Evolutionary conservation across 1,140 invertebrate species (phyloP).

Genomic region (Platyura marginata): DNA sequence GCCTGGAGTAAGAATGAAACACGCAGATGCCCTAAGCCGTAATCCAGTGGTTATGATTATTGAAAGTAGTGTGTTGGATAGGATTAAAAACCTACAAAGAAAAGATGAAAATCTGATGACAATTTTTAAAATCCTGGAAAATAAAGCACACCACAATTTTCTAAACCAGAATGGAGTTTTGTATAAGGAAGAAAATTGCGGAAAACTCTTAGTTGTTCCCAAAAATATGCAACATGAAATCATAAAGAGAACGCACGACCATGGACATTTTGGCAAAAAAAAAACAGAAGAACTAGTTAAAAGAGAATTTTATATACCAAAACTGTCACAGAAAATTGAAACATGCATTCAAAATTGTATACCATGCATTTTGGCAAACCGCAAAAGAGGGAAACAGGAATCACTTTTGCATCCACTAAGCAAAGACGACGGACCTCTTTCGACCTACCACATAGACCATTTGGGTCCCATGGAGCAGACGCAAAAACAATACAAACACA

Average conservation of each 20-base stretch:
- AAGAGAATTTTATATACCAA: conserved; percentile 21
- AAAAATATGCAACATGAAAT: conserved; percentile 13
- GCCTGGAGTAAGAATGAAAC: conserved; percentile 9
- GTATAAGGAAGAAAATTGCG: conserved; percentile 7
- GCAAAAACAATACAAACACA: background rate
- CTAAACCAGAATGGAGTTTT: conserved; percentile 10
- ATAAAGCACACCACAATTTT: conserved; percentile 10
- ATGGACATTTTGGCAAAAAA: conserved; percentile 18
- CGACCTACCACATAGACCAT: conserved; percentile 13
- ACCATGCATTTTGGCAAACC: conserved; percentile 11
- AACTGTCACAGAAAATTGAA: conserved; percentile 15
- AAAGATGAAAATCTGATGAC: conserved; percentile 4
- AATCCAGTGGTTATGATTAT: conserved; percentile 5
- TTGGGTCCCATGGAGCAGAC: conserved; percentile 10
- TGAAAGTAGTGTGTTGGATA: background rate
- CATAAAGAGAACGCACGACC: conserved; percentile 13
- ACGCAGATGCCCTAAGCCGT: conserved; percentile 11
- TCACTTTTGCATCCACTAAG: too few species aligned
- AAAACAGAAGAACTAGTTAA: conserved; percentile 21
- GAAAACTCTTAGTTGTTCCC: conserved; percentile 13
- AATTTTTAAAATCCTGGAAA: conserved; percentile 4
- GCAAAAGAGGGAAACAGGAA: conserved; percentile 22
- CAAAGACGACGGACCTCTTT: conserved; percentile 7
- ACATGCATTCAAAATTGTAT: conserved; percentile 15
- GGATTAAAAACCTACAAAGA: conserved; percentile 2